Evolutionary conservation across 2,888 invertebrate species (phyloP).

Genomic region (Napeogenes inachia): DNA sequence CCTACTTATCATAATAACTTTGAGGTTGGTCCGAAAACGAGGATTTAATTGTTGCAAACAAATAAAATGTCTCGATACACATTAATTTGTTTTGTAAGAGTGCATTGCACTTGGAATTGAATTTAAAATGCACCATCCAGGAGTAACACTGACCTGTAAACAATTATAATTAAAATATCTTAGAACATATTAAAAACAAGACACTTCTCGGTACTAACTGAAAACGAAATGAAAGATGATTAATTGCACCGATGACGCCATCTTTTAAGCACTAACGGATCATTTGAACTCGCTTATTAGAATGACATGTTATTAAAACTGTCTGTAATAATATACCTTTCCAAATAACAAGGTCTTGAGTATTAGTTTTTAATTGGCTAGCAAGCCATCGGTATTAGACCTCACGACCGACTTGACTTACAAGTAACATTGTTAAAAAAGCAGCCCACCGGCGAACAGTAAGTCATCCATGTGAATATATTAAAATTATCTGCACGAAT

Average conservation of each 20-base stretch:
- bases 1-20: conserved; percentile 64
- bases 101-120: conserved; percentile 66
- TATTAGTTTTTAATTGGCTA: conserved; percentile 26
- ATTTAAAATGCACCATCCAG: conserved; percentile 23
- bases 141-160: no score
- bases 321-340: background rate
- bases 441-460: conserved; percentile 61
- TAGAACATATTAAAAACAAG: no score
- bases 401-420: conserved; percentile 70
- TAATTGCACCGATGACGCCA: conserved; percentile 42
- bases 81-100: conserved; percentile 68
- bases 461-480: conserved; percentile 71
- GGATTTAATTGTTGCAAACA: conserved; percentile 58
- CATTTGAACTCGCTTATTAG: conserved; percentile 21
- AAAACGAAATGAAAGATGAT: conserved; percentile 33
- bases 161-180: no score
- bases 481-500: conserved; percentile 65
- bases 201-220: no score
- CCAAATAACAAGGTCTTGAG: background rate
- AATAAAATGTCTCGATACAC: conserved; percentile 56
- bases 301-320: background rate
- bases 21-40: conserved; percentile 52
- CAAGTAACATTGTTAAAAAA: conserved; percentile 66
- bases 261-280: conserved; percentile 26
- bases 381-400: conserved; percentile 36